These are phyloP conservation scores for Zaprionus nigranus DNA, from an alignment of 1,140 invertebrate species.

Conservation along the genomic window DNA sequence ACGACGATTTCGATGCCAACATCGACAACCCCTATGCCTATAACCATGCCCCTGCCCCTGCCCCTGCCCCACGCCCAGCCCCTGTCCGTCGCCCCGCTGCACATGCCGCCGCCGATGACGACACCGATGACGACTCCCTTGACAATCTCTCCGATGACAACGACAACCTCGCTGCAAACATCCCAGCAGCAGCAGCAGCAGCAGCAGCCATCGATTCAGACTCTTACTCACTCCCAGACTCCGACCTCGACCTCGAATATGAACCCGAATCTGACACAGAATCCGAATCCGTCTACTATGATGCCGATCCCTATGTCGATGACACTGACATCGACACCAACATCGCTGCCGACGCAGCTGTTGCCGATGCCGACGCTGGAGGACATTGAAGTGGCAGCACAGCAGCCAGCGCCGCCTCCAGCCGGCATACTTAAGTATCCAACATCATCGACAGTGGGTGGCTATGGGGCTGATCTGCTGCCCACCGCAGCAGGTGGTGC, in stretches of 20 bases:
- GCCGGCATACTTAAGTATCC: slow-evolving; percentile 54
- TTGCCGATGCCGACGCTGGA: slow-evolving; percentile 36
- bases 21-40: slow-evolving; percentile 18
- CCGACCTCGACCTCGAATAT: background rate
- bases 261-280: background rate
- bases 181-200: slow-evolving; percentile 9
- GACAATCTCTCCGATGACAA: background rate
- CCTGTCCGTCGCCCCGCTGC: background rate
- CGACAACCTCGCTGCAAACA: background rate
- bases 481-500: slow-evolving; percentile 21
- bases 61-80: background rate
- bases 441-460: slow-evolving; percentile 24
- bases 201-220: background rate
- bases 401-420: slow-evolving; percentile 23
- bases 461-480: slow-evolving; percentile 43
- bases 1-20: slow-evolving; percentile 44
- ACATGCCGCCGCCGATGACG: background rate
- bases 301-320: slow-evolving; percentile 13
- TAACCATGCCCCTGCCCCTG: background rate
- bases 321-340: slow-evolving; percentile 18
- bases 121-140: slow-evolving; percentile 3
- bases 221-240: background rate
- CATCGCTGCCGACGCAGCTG: slow-evolving; percentile 27
- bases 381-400: slow-evolving; percentile 47
- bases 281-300: slow-evolving; percentile 4